phyloP scores from a whole-genome alignment of 2,113 vertebrate species.

The Epinephelus cyanopodus region DNA sequence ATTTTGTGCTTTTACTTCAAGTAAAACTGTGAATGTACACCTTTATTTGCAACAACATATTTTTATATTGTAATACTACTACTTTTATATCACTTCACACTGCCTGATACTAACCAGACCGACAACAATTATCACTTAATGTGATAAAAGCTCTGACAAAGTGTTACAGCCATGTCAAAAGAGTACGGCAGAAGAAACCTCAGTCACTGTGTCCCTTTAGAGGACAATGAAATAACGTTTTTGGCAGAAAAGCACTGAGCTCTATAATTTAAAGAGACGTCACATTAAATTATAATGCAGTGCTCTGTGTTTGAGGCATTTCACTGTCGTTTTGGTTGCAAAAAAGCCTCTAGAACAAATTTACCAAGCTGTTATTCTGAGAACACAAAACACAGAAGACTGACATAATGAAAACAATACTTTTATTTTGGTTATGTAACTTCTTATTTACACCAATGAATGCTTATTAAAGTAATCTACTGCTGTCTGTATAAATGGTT shows the following conservation, averaged over 20 bases:
- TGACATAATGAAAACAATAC: conserved; percentile 70
- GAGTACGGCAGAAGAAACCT: neutral
- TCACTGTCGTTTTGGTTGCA: neutral
- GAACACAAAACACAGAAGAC: conserved; percentile 19
- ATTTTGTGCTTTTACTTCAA: no score
- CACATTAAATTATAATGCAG: neutral
- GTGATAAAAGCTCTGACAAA: conserved; percentile 28
- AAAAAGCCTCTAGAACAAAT: neutral
- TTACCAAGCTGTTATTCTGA: neutral
- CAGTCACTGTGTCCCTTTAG: neutral
- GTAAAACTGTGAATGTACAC: no score
- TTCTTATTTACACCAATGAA: conserved; percentile 68
- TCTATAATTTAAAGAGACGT: conserved; percentile 4
- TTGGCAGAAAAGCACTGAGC: conserved; percentile 13
- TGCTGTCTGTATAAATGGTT: conserved; percentile 51
- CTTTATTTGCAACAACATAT: neutral
- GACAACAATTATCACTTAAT: neutral
- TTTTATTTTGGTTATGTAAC: conserved; percentile 65
- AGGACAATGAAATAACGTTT: conserved; percentile 14
- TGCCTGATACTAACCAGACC: neutral
- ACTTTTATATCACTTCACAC: neutral
- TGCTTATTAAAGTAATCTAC: conserved; percentile 48
- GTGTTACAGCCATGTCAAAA: neutral
- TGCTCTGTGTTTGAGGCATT: neutral
- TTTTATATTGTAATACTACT: neutral